Conservation (phyloP, 2,888 invertebrate species). For the Torymus aiolomorphi region DNA sequence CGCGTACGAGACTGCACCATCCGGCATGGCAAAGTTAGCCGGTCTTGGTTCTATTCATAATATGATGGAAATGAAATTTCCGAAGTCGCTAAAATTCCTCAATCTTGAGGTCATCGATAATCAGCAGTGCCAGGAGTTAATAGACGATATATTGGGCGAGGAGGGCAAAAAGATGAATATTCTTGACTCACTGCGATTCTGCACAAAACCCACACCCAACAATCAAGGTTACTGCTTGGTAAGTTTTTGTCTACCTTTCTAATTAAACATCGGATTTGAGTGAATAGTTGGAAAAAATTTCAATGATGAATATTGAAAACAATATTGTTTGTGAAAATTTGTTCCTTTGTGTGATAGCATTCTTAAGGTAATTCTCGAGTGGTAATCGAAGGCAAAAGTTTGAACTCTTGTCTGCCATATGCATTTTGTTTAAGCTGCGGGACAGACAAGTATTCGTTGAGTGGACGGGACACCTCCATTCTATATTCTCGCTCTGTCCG, state of each 20-base stretch:
- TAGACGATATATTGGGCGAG: conserved; percentile 59
- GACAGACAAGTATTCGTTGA: too few species aligned
- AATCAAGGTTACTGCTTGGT: conserved; percentile 43
- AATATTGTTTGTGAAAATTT: too few species aligned
- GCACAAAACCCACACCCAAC: conserved; percentile 61
- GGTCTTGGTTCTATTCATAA: conserved; percentile 76
- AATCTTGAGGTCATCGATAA: conserved; percentile 66
- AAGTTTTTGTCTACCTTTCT: neutral
- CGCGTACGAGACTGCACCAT: conserved; percentile 65
- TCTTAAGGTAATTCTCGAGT: too few species aligned
- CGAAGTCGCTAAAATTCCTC: conserved; percentile 67
- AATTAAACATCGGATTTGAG: too few species aligned
- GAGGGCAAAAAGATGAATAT: conserved; percentile 50
- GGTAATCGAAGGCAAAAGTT: too few species aligned
- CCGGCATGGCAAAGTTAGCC: conserved; percentile 71
- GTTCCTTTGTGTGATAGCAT: too few species aligned
- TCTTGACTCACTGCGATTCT: conserved; percentile 64
- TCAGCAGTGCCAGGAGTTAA: conserved; percentile 59
- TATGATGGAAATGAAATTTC: conserved; percentile 60
- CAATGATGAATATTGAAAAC: too few species aligned
- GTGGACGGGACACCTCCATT: too few species aligned
- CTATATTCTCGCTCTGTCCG: too few species aligned
- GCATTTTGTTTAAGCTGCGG: too few species aligned
- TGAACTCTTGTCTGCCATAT: too few species aligned
- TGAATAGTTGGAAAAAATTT: neutral